Percentiles rank a stretch among this genome's conserved stretches.
These are phyloP conservation scores for Aphodius granarius DNA, from an alignment of 2,888 invertebrate species.

Conservation along the genomic window DNA sequence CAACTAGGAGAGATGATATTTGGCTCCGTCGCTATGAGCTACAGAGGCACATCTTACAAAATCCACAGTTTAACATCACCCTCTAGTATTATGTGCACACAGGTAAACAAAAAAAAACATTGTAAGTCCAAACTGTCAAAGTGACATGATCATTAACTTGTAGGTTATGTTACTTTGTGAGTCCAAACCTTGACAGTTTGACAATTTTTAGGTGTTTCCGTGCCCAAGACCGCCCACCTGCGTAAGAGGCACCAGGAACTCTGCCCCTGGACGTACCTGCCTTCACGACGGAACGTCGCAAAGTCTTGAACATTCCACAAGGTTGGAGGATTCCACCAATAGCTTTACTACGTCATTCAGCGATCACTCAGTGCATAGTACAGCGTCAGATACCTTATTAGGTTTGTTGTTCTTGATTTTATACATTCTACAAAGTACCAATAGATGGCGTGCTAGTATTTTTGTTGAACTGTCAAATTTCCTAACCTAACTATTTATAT, in stretches of 20 bases:
- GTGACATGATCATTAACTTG: background rate
- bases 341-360: slow-evolving; percentile 47
- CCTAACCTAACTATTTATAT: too few relatives aligned
- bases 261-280: slow-evolving; percentile 41
- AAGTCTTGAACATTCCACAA: slow-evolving; percentile 45
- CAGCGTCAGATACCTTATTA: slow-evolving; percentile 48
- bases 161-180: background rate
- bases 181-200: background rate
- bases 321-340: slow-evolving; percentile 46
- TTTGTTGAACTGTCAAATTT: too few relatives aligned
- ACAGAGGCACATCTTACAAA: slow-evolving; percentile 84
- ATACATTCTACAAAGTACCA: background rate
- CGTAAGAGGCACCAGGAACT: slow-evolving; percentile 35
- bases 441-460: background rate
- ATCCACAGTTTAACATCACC: slow-evolving; percentile 65
- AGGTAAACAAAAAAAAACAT: slow-evolving; percentile 49
- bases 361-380: slow-evolving; percentile 47
- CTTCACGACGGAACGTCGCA: slow-evolving; percentile 28
- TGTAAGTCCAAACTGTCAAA: background rate
- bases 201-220: slow-evolving; percentile 43
- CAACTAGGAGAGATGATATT: slow-evolving; percentile 90
- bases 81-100: slow-evolving; percentile 51
- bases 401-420: slow-evolving; percentile 30
- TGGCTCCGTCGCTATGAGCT: slow-evolving; percentile 88
- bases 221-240: slow-evolving; percentile 41